Evolutionary conservation across 64 coral and sea anemone genomes (phyloP), one percentile per base, ranked within the genome.

Genomic region (Acropora tenuis): DNA sequence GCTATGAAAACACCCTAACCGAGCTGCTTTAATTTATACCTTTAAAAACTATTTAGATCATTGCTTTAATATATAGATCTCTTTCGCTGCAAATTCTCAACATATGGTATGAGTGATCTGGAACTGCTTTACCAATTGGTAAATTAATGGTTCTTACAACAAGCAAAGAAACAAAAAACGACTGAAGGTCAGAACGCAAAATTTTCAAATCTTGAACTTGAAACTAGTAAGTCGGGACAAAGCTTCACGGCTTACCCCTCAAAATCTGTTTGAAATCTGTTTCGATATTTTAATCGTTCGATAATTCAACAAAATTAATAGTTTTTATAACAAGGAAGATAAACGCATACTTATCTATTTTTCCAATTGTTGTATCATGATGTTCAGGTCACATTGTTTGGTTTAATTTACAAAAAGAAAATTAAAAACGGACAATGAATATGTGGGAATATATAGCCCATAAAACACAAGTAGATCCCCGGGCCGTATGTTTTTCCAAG

Each of bases 311-410:
- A 63, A 3, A 30, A 30, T 30, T 30, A 30, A 20, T 8, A 11
- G 13, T 81, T 11, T 81, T 5, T 71, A 61, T 43, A 10, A 49
- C 11, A 9, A 8, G 49, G 48, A 79, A 80, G 49, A 7, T n/a
- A 82, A 82, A 82, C 12, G 79, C 52, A 8, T 52, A 43, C 11
- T 50, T 82, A 59, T 82, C 63, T 61, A 82, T 82, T 82, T 82
- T 30, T 13, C 20, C 20, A 1, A 82, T 18, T 4, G 8, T 4
- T 9, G 13, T 48, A 78, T 48, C 15, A 48, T 18, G 0, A 11
- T 63, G 52, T 61, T 6, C 30, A 30, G 30, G 0, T 61, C 53
- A 43, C 41, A 5, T 41, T 82, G 44, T 82, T 82, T 82, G 20
- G n/a, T 82, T 78, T 78, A 78, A 78, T 78, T 48, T n/a, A 46